A percentile compares a stretch with the other conserved stretches of the same genome.
phyloP scores from a whole-genome alignment of 1,140 invertebrate species.

The Meloidogyne exigua region DNA sequence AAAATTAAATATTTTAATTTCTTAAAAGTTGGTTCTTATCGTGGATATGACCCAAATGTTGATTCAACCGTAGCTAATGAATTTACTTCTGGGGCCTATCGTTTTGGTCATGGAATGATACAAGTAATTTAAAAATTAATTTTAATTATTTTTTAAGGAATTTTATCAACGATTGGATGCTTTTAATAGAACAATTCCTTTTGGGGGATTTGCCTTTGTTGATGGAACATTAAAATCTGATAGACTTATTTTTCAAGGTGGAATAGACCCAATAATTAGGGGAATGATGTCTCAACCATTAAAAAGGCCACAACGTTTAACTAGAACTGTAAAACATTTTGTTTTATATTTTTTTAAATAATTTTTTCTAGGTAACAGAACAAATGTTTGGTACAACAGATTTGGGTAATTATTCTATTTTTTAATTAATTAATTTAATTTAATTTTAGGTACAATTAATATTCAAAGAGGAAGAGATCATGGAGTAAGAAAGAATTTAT shows the following conservation, averaged over 20 bases:
- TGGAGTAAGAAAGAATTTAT: conserved; percentile 47
- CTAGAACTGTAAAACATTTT: conserved; percentile 42
- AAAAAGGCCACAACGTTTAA: conserved; percentile 60
- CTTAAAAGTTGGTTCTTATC: conserved; percentile 65
- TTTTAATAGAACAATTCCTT: conserved; percentile 53
- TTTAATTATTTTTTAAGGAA: conserved; percentile 38
- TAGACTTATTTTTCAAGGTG: conserved; percentile 55
- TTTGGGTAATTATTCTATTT: conserved; percentile 48
- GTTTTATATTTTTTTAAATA: neutral
- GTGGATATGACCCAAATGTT: conserved; percentile 68
- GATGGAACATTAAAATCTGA: conserved; percentile 62
- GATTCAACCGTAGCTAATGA: conserved; percentile 71
- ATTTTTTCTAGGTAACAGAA: conserved; percentile 44
- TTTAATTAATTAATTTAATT: no score
- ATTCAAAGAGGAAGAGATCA: conserved; percentile 65
- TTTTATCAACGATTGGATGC: conserved; percentile 59
- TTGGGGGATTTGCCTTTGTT: conserved; percentile 52
- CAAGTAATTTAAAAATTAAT: conserved; percentile 36
- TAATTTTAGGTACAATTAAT: conserved; percentile 61
- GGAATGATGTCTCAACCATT: conserved; percentile 58
- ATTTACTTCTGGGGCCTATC: conserved; percentile 71
- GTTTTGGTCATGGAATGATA: conserved; percentile 71
- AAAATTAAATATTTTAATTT: neutral
- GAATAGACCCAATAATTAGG: conserved; percentile 50
- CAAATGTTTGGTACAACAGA: conserved; percentile 65